Evolutionary conservation across 1,140 invertebrate genomes (phyloP), one percentile per base, ranked within the genome.

Genomic region (Drosophila punjabiensis): DNA sequence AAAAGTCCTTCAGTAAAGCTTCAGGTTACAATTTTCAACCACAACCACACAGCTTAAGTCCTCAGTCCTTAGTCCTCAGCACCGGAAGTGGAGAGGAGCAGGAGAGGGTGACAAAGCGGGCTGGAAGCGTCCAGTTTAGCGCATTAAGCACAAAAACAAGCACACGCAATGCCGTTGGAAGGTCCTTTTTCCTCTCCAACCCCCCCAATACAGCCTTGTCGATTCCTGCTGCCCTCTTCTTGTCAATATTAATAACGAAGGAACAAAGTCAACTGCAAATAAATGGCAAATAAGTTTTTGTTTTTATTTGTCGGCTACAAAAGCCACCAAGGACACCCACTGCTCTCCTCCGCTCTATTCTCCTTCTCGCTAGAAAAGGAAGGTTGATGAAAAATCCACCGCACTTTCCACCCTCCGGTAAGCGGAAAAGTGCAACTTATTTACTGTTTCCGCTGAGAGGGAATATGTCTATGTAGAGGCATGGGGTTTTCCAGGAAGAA

Each of bases 381-480:
- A 68, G 47, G 35, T 65, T 55, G 65, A 70, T 69, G 68, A 45
- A 43, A 69, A 45, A 70, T 70, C 68, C 68, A 24, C 33, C 37
- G 16, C 32, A 30, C 28, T 63, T 45, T 24, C 43, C 37, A 37
- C 60, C 47, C 16, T 41, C 39, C 43, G 65, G 79, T 71, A 64
- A 85, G 61, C 83, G 79, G 79, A 87, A 86, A 80, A 87, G 79
- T 87, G 83, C 79, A 87, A 87, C 83, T 82, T 87, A 87, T 87
- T 87, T 87, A 87, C 83, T 76, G 83, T 73, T 87, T 87, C 70
- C 76, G 55, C 55, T 24, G 35, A 39, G 14, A 39, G 20, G 33
- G 55, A 56, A 58, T 16, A 58, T 39, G 55, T 58, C 55, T 39
- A 28, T 58, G 55, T 11, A n/a, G 35, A 58, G 35, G 68, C n/a